Conservation (phyloP, 1,140 invertebrate genomes). For the Zophobas atratus region DNA sequence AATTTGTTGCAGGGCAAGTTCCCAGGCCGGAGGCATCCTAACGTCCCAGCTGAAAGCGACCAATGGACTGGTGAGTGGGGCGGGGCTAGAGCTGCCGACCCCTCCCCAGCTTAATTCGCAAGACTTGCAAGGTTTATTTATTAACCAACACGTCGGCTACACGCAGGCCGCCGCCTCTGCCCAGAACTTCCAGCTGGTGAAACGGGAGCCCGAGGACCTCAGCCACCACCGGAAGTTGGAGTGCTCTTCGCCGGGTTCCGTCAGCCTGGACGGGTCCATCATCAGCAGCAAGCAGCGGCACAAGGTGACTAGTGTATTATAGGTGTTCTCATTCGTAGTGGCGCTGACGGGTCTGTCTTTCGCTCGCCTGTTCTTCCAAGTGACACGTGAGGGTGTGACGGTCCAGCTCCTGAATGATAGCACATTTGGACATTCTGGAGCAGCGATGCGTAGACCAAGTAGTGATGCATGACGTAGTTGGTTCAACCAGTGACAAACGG, state of each 20-base stretch:
- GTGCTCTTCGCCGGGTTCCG: constrained; percentile 64
- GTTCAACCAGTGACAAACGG: constrained; percentile 20
- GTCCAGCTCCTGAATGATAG: constrained; percentile 45
- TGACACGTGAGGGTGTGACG: constrained; percentile 41
- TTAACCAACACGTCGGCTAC: constrained; percentile 71
- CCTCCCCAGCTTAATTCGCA: constrained; percentile 67
- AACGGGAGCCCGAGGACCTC: constrained; percentile 79
- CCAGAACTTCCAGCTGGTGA: constrained; percentile 71
- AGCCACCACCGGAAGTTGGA: constrained; percentile 70
- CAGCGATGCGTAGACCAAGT: constrained; percentile 1
- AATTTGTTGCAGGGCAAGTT: constrained; percentile 67
- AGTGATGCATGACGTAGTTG: constrained; percentile 34
- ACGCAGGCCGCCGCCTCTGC: constrained; percentile 63
- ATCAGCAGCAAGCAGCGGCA: constrained; percentile 66
- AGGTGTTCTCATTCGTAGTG: constrained; percentile 35
- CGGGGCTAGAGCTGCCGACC: constrained; percentile 70
- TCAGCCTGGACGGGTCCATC: constrained; percentile 64
- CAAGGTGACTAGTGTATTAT: constrained; percentile 62
- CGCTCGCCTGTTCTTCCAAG: constrained; percentile 27
- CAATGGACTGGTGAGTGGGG: constrained; percentile 73
- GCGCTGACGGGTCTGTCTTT: constrained; percentile 43
- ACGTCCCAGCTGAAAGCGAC: constrained; percentile 70
- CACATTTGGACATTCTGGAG: constrained; percentile 38
- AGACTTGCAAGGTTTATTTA: constrained; percentile 77
- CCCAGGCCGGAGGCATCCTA: constrained; percentile 66